phyloP scores from a whole-genome alignment of 2,113 vertebrate species.

The Microcebus murinus region DNA sequence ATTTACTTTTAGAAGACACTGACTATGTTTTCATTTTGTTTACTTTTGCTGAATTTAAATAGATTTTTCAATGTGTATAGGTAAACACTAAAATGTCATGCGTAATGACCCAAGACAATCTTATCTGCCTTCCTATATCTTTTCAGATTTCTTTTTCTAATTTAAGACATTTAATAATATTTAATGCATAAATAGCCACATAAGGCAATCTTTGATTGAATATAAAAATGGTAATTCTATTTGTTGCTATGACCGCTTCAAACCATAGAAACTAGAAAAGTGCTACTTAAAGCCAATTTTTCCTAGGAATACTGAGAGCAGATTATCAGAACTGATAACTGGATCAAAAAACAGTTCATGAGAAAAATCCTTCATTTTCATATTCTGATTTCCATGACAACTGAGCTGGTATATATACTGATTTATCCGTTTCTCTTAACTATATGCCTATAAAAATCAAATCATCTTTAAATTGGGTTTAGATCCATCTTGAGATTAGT shows the following conservation, averaged over 20 bases:
- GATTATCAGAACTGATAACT: background rate
- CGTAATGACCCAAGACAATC: background rate
- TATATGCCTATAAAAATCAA: slow-evolving; percentile 61
- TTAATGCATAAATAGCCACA: background rate
- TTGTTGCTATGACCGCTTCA: slow-evolving; percentile 2
- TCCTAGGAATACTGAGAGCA: background rate
- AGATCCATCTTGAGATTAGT: slow-evolving; percentile 46
- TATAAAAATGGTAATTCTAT: background rate
- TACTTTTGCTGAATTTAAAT: background rate
- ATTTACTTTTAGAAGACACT: background rate
- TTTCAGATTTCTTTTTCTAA: background rate
- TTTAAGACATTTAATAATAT: background rate
- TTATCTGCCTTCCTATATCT: background rate
- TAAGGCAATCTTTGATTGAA: background rate
- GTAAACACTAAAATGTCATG: background rate
- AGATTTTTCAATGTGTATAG: background rate
- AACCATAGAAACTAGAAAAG: background rate
- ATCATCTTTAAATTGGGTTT: slow-evolving; percentile 58
- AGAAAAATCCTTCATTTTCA: slow-evolving; percentile 36
- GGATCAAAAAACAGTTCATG: background rate
- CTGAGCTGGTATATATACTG: background rate
- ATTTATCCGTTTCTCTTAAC: slow-evolving; percentile 29
- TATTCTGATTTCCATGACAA: slow-evolving; percentile 10
- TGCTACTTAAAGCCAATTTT: slow-evolving; percentile 24
- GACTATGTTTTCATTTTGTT: background rate